Evolutionary conservation across 2,888 invertebrate species (phyloP).

Genomic region (Siphlonurus alternatus): DNA sequence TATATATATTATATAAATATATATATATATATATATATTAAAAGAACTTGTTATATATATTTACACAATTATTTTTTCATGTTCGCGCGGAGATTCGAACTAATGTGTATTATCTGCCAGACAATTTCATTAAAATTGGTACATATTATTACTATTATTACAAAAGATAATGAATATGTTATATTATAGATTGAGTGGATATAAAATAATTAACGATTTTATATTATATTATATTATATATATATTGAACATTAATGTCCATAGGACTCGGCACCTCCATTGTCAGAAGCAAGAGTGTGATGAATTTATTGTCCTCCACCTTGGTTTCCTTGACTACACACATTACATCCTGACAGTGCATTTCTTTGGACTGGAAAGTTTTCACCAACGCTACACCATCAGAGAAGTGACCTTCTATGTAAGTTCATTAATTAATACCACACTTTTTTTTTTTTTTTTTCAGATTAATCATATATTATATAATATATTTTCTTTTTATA

Average conservation of each 20-base stretch:
- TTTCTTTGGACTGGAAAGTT: conserved; percentile 69
- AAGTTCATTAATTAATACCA: conserved; percentile 34
- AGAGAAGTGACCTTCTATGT: conserved; percentile 72
- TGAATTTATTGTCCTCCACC: conserved; percentile 73
- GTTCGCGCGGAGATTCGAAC: background rate
- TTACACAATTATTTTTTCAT: background rate
- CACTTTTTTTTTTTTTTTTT: conserved; percentile 11
- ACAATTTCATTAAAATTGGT: too few species aligned
- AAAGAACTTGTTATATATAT: background rate
- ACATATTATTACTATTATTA: too few species aligned
- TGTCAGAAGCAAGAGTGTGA: conserved; percentile 71
- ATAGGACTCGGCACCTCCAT: conserved; percentile 58
- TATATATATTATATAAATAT: conserved; percentile 21
- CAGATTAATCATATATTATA: conserved; percentile 9
- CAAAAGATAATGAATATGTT: too few species aligned
- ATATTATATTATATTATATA: too few species aligned
- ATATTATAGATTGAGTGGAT: too few species aligned
- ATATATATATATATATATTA: conserved; percentile 5
- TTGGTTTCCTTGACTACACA: conserved; percentile 75
- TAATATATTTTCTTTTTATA: conserved; percentile 30
- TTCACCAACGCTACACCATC: conserved; percentile 70
- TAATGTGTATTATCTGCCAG: background rate
- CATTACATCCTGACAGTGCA: conserved; percentile 72
- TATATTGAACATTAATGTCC: too few species aligned
- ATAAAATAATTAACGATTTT: background rate